Evolutionary conservation across 2,113 vertebrate genomes (phyloP).

Genomic region (Loxodonta africana): DNA sequence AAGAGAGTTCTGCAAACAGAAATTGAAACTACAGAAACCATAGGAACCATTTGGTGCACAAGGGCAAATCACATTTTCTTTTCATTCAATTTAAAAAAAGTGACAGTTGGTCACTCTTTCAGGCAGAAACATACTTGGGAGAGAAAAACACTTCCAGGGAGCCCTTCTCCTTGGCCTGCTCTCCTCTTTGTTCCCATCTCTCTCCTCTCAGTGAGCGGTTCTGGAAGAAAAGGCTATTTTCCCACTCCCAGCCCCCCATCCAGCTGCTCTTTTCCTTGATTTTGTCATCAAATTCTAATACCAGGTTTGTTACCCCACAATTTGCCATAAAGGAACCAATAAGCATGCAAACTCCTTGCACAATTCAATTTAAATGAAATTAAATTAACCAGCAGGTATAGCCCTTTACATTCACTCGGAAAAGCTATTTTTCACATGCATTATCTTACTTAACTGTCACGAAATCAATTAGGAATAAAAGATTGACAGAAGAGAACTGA

Average conservation of each 20-base stretch:
- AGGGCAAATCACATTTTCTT: conserved; percentile 40
- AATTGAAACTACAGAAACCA: not conserved
- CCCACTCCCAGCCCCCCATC: not conserved
- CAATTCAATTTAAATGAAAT: conserved; percentile 57
- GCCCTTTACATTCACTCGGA: conserved; percentile 44
- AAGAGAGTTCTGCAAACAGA: conserved; percentile 15
- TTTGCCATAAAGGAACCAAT: conserved; percentile 49
- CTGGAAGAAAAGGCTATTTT: not conserved
- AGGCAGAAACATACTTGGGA: not conserved
- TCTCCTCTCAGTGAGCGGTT: not conserved
- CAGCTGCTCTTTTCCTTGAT: conserved; percentile 49
- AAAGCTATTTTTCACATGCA: conserved; percentile 18
- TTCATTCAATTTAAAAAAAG: conserved; percentile 21
- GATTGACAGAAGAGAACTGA: conserved; percentile 60
- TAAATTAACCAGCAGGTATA: conserved; percentile 23
- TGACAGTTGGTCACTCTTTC: not conserved
- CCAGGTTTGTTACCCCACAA: conserved; percentile 33
- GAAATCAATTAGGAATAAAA: conserved; percentile 59
- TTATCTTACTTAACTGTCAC: conserved; percentile 60
- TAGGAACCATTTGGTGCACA: not conserved
- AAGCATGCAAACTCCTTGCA: conserved; percentile 46
- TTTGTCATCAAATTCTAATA: conserved; percentile 63
- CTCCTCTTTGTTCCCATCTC: not conserved
- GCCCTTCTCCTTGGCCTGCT: not conserved
- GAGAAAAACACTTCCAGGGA: not conserved